These are phyloP conservation scores for Drosophila niveifrons DNA, from an alignment of 2,888 invertebrate genomes.

Conservation along the genomic window DNA sequence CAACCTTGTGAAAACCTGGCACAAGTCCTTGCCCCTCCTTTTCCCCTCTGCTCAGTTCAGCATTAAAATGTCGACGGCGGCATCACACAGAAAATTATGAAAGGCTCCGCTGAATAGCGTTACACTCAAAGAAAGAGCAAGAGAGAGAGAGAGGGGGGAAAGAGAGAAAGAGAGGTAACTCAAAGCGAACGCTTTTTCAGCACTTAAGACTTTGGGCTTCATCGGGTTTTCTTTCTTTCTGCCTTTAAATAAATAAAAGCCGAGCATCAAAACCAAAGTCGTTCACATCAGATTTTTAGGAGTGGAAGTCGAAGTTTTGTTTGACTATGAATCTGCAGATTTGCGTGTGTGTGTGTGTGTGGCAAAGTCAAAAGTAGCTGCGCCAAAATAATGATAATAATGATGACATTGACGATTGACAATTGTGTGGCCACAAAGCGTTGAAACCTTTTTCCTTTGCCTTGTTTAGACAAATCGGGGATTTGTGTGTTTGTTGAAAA, in stretches of 20 bases:
- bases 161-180: slow-evolving; percentile 9
- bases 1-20: slow-evolving; percentile 30
- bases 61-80: slow-evolving; percentile 49
- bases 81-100: slow-evolving; percentile 69
- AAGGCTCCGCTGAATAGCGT: slow-evolving; percentile 49
- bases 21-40: background rate
- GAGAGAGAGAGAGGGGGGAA: no score
- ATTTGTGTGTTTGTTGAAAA: background rate
- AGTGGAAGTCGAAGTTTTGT: background rate
- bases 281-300: slow-evolving; percentile 18
- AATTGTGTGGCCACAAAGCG: slow-evolving; percentile 44
- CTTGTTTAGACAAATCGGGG: slow-evolving; percentile 18
- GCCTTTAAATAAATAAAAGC: slow-evolving; percentile 73
- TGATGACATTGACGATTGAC: slow-evolving; percentile 69
- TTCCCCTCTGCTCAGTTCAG: slow-evolving; percentile 4
- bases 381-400: slow-evolving; percentile 50
- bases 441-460: slow-evolving; percentile 18
- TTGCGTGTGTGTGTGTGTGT: slow-evolving; percentile 7
- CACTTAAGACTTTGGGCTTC: slow-evolving; percentile 78
- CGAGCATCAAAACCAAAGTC: slow-evolving; percentile 45
- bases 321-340: slow-evolving; percentile 16
- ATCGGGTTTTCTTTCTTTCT: slow-evolving; percentile 61
- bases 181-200: slow-evolving; percentile 65
- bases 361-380: slow-evolving; percentile 42
- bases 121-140: background rate